Evolutionary conservation across 2,888 invertebrate species (phyloP).

Genomic region (Deilephila elpenor): DNA sequence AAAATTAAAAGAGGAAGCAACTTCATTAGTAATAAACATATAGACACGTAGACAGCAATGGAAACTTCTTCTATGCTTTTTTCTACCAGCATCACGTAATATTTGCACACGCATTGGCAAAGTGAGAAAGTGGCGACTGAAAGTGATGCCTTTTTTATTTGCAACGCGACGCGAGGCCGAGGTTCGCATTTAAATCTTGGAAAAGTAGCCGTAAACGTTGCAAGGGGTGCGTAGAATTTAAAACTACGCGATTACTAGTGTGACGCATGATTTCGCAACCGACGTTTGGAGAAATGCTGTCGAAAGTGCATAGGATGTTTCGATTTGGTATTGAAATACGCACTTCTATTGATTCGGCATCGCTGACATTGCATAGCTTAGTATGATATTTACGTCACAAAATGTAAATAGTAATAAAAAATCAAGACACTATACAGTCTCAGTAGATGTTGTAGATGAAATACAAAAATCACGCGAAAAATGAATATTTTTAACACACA

Average conservation of each 20-base stretch:
- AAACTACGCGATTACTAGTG: slow-evolving; percentile 9
- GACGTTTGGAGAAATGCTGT: slow-evolving; percentile 9
- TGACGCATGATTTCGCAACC: slow-evolving; percentile 25
- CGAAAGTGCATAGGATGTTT: not conserved
- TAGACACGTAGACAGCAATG: slow-evolving; percentile 32
- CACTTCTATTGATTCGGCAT: too few species aligned
- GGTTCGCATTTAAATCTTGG: slow-evolving; percentile 50
- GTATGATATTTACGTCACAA: too few species aligned
- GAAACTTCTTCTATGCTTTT: slow-evolving; percentile 40
- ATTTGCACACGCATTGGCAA: slow-evolving; percentile 53
- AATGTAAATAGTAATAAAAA: too few species aligned
- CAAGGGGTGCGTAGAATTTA: slow-evolving; percentile 2
- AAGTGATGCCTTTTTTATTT: slow-evolving; percentile 62
- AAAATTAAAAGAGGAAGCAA: not conserved
- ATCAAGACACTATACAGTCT: too few species aligned
- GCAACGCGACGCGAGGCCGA: slow-evolving; percentile 55
- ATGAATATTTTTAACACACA: too few species aligned
- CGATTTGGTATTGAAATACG: not conserved
- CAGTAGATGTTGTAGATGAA: too few species aligned
- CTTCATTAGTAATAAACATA: slow-evolving; percentile 48
- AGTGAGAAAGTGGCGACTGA: slow-evolving; percentile 64
- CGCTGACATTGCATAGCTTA: too few species aligned
- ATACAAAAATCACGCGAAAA: too few species aligned
- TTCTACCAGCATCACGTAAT: slow-evolving; percentile 55
- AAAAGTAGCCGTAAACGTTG: slow-evolving; percentile 26